These are phyloP conservation scores for Mythimna vitellina DNA, from an alignment of 2,888 invertebrate species.

Conservation along the genomic window DNA sequence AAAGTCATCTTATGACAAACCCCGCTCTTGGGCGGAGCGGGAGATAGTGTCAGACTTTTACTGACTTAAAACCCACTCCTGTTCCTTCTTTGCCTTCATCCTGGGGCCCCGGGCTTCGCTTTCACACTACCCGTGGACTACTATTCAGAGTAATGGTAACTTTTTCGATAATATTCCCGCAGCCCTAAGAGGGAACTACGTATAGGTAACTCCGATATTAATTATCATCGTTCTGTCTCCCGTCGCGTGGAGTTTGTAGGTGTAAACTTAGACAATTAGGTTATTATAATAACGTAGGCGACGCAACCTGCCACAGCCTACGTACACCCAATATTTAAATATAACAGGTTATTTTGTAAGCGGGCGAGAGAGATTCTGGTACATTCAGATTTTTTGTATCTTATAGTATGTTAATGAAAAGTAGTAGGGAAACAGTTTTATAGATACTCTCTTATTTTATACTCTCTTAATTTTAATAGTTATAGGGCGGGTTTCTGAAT, in stretches of 20 bases:
- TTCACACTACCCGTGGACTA: too few relatives aligned
- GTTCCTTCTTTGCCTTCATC: too few relatives aligned
- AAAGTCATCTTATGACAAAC: too few relatives aligned
- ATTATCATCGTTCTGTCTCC: constrained; percentile 8
- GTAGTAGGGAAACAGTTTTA: constrained; percentile 1
- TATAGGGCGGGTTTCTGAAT: not conserved
- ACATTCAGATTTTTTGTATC: not conserved
- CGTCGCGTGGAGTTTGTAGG: constrained; percentile 27
- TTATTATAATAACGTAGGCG: constrained; percentile 53
- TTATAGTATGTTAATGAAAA: constrained; percentile 10
- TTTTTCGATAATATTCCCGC: too few relatives aligned
- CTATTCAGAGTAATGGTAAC: too few relatives aligned
- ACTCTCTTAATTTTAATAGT: not conserved
- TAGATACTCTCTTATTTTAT: not conserved
- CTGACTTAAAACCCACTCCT: too few relatives aligned
- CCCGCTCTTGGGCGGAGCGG: too few relatives aligned
- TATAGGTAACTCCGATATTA: not conserved
- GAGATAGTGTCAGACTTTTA: too few relatives aligned
- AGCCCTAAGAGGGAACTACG: too few relatives aligned
- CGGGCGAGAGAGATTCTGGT: constrained; percentile 7
- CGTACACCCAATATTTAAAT: constrained; percentile 49
- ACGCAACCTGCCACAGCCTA: constrained; percentile 44
- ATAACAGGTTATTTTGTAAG: constrained; percentile 53
- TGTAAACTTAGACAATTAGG: constrained; percentile 48
- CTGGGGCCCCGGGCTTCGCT: too few relatives aligned